Evolutionary conservation across 2,888 invertebrate genomes (phyloP).

Genomic region (Eulithis prunata): DNA sequence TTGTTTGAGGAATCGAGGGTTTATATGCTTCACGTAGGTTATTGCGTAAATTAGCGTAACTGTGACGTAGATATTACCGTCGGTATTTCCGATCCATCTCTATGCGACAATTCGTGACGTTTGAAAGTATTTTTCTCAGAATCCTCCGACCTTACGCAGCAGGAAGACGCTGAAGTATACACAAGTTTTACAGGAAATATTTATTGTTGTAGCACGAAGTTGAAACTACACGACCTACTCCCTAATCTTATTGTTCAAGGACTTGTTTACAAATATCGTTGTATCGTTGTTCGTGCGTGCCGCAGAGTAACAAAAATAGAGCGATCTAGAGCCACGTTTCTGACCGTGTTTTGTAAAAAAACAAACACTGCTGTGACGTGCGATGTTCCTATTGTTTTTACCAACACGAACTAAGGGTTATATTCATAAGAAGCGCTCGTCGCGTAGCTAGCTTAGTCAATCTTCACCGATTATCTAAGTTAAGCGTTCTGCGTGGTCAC

Average conservation of each 20-base stretch:
- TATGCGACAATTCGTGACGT: conserved; percentile 6
- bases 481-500: too few species aligned
- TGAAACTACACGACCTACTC: conserved; percentile 19
- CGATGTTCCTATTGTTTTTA: too few species aligned
- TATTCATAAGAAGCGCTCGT: too few species aligned
- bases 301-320: conserved; percentile 16
- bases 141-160: neutral
- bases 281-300: conserved; percentile 27
- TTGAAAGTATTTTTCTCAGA: neutral
- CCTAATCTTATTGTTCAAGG: conserved; percentile 21
- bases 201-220: conserved; percentile 1
- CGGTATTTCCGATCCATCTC: conserved; percentile 9
- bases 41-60: conserved; percentile 8
- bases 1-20: neutral
- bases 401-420: too few species aligned
- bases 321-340: neutral
- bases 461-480: too few species aligned
- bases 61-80: conserved; percentile 1
- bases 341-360: conserved; percentile 1
- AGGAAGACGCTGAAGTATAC: conserved; percentile 3
- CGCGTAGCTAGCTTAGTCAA: too few species aligned
- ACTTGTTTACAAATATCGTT: conserved; percentile 34
- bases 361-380: too few species aligned
- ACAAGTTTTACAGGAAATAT: neutral
- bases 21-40: neutral